Evolutionary conservation across 1,140 invertebrate genomes (phyloP), one percentile per base, ranked within the genome.

Genomic region (Rhizoglyphus robini): DNA sequence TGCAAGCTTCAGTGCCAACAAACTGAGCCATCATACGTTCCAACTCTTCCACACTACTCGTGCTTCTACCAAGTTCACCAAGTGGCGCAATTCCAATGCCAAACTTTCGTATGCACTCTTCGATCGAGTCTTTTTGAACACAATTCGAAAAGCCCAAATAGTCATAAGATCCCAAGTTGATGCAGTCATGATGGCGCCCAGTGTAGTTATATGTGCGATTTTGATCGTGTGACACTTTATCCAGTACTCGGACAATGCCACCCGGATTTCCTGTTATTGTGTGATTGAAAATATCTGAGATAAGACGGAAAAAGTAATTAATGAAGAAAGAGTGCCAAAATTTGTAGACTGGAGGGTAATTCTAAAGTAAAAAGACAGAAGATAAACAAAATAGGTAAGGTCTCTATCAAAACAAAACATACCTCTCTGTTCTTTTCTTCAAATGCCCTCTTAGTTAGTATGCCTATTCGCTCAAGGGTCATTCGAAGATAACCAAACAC

Each of bases 321-420:
- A 88, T 88, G 79, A 93, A 98, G 79, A 97, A 96, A 73, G 85
- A 86, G 74, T 96, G 91, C 79, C 96, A 97, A 71, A 82, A 84
- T 73, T 93, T 85, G 75, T 90, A 96, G 1, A 98, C 79, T 18
- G 88, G 84, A 25, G 87, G 87, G 81, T 96, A 98, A 11, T 88
- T 90, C 67, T 69, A 89, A 18, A 18, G 2, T 2, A 46, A 61
- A 13, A 36, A 34, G n/a, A 61, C n/a, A 2, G 48, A 61, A 34
- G 3, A 46, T 61, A 13, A 32, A 11, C 32, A 2, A 30, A 2
- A 36, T 34, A 2, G n/a, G n/a, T n/a, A n/a, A n/a, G n/a, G n/a
- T n/a, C n/a, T n/a, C 18, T 4, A 47, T 57, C 4, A 47, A 25
- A 3, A 47, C 18, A 48, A 25, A 20, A 67, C 69, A 30, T 57